Conservation (phyloP, 2,113 vertebrate species). For the Oxyruncus cristatus region DNA sequence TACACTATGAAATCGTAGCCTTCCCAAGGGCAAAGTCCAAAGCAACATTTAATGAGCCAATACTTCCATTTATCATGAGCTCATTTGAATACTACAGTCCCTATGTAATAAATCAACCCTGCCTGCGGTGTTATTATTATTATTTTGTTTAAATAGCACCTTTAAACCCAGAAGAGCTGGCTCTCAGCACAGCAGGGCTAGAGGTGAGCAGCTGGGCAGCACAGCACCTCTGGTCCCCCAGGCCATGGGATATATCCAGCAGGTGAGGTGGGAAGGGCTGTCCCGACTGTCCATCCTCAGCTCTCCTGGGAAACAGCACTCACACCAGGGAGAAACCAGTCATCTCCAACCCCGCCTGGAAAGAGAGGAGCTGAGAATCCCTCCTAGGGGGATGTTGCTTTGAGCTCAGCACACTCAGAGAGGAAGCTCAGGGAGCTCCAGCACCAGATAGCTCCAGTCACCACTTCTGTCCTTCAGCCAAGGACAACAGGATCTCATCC, state of each 20-base stretch:
- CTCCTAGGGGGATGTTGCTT: not conserved
- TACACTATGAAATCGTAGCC: not conserved
- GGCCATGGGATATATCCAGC: not conserved
- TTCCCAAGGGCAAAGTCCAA: not conserved
- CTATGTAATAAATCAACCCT: not conserved
- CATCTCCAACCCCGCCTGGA: not conserved
- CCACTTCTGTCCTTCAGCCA: not conserved
- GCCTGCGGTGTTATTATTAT: not conserved
- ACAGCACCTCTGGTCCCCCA: not conserved
- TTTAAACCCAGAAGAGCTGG: not conserved
- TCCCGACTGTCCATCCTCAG: not conserved
- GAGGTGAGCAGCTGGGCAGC: not conserved
- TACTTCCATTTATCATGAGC: not conserved
- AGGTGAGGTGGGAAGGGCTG: not conserved
- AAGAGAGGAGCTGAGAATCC: not conserved
- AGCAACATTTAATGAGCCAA: not conserved
- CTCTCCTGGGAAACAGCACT: not conserved
- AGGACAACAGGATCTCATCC: not conserved
- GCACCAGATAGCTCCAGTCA: not conserved
- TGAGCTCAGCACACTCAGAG: not conserved
- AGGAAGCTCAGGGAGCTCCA: not conserved
- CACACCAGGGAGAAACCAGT: not conserved
- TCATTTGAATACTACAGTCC: not conserved
- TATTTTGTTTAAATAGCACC: not conserved
- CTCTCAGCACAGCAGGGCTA: not conserved